A percentile compares a stretch with the other conserved stretches of the same genome.
Evolutionary conservation across 1,140 invertebrate species (phyloP).

Genomic region (Drosophila elegans): DNA sequence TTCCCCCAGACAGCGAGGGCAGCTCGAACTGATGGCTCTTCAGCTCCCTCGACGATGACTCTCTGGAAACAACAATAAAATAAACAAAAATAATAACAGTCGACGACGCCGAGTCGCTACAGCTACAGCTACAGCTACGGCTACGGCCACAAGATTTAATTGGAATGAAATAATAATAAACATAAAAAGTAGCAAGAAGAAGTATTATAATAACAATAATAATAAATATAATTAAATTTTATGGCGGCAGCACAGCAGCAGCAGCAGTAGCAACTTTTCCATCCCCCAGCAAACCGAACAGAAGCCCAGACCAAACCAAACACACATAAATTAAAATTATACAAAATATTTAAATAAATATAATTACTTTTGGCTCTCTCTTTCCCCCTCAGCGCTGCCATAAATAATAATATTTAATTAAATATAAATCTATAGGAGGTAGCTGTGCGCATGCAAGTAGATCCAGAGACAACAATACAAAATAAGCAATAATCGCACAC

Average conservation of each 20-base stretch:
- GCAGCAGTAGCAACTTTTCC: conserved; percentile 22
- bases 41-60: conserved; percentile 38
- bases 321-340: conserved; percentile 52
- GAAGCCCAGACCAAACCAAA: not conserved
- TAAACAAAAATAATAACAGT: conserved; percentile 56
- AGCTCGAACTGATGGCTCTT: too few species aligned
- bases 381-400: conserved; percentile 36
- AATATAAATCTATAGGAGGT: conserved; percentile 70
- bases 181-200: conserved; percentile 69
- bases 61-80: conserved; percentile 36
- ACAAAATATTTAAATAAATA: conserved; percentile 76
- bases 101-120: conserved; percentile 29
- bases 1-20: conserved; percentile 14
- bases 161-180: conserved; percentile 82
- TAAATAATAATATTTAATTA: conserved; percentile 84
- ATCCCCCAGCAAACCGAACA: conserved; percentile 4
- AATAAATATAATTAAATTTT: conserved; percentile 83
- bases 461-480: conserved; percentile 59
- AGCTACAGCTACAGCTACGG: not conserved
- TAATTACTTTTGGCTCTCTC: conserved; percentile 59
- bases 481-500: conserved; percentile 62
- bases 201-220: conserved; percentile 79
- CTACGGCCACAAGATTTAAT: conserved; percentile 73
- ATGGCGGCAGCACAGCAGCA: conserved; percentile 36
- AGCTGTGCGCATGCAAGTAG: conserved; percentile 41